Base-by-base conservation (phyloP, 2,888 invertebrate species). In the Orchesellides sinensis region DNA sequence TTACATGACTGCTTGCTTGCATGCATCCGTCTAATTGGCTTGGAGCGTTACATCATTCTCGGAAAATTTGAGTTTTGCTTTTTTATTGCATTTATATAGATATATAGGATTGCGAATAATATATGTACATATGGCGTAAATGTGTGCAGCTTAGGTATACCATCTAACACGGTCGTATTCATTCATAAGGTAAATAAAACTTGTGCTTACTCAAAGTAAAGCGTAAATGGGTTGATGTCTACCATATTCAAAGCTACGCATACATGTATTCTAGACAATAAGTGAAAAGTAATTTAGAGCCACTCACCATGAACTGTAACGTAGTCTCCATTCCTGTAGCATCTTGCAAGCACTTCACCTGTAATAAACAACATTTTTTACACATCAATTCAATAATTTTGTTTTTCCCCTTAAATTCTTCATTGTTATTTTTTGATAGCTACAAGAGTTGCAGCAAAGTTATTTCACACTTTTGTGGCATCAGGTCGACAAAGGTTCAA, bases 221-320 rank as follows among this genome's bases (percentile, higher is more conserved):
- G 35, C 8, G 35, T 35, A 12, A 35, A 35, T 8, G 6, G 35
- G 6, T 35, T 35, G 35, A 8, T 6, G 35, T 12, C 17, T 14
- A 6, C 23, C 19, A 54, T 14, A 21, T 23, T 3, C 19, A 23
- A n/a, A n/a, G n/a, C n/a, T n/a, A n/a, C n/a, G n/a, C n/a, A n/a
- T n/a, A n/a, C n/a, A n/a, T n/a, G n/a, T n/a, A n/a, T n/a, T n/a
- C n/a, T n/a, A n/a, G n/a, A n/a, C n/a, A n/a, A n/a, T n/a, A n/a
- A n/a, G n/a, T n/a, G n/a, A 61, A 40, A 45, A n/a, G 63, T 63
- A 63, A 63, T 63, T 63, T 35, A 21, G 40, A 45, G n/a, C 3
- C 29, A 84, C 86, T 88, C 73, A 88, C 88, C 87, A 70, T 88
- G 88, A 85, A 88, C 84, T 69, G 88, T 88, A 81, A 87, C 87